Percentiles rank a stretch among this genome's conserved stretches.
These are phyloP conservation scores for Spheniscus mendiculus DNA, from an alignment of 2,113 vertebrate species.

Conservation along the genomic window DNA sequence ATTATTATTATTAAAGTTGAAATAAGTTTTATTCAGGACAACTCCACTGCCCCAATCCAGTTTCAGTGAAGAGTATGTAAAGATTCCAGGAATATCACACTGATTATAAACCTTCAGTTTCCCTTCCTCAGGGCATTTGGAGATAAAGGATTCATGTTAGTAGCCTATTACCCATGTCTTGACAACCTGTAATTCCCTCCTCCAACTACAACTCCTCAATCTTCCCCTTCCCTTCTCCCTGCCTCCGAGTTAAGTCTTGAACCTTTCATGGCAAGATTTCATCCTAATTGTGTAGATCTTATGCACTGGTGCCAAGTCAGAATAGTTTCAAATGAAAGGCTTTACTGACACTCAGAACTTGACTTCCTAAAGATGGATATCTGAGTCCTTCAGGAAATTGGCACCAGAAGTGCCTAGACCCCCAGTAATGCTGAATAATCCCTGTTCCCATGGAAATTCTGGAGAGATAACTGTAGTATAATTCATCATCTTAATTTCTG, in stretches of 20 bases:
- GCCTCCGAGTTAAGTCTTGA: not conserved
- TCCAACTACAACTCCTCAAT: not conserved
- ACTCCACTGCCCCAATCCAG: not conserved
- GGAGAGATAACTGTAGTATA: not conserved
- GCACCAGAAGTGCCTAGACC: not conserved
- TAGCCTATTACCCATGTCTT: not conserved
- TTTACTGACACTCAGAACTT: not conserved
- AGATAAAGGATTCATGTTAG: not conserved
- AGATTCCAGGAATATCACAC: not conserved
- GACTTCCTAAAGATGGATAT: not conserved
- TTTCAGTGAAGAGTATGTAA: not conserved
- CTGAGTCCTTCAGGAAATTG: not conserved
- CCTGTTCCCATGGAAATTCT: not conserved
- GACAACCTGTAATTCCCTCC: not conserved
- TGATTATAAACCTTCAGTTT: not conserved
- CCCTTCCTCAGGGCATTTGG: not conserved
- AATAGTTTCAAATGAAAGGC: not conserved
- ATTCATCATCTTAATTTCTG: not conserved
- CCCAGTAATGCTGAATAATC: not conserved
- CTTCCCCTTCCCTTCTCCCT: not conserved
- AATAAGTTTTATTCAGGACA: not conserved
- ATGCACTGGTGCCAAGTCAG: not conserved
- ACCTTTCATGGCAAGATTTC: not conserved
- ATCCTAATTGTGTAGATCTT: not conserved
- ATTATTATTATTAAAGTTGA: not conserved